Evolutionary conservation across 2,888 invertebrate genomes (phyloP), one percentile per base, ranked within the genome.

Genomic region (Merodon equestris): DNA sequence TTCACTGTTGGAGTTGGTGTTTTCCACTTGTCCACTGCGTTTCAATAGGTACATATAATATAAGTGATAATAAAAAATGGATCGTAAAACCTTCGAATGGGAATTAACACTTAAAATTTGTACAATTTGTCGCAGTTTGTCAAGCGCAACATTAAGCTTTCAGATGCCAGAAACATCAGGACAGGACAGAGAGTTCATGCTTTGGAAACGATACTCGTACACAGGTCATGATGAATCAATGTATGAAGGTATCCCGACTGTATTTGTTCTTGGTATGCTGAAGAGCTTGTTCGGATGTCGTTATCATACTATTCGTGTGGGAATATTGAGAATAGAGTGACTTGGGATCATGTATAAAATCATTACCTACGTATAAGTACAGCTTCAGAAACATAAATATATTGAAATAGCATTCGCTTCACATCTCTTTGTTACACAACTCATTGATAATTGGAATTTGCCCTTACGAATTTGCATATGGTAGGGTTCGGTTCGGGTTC

Each of bases 121-220:
- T 81, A 83, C 84, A 85, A 86, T 85, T 85, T 86, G 85, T 85
- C 83, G 83, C 82, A 82, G 82, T 84, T 85, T 85, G 83, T 83
- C 83, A 83, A 82, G 81, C 82, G 77, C 82, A 83, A 84, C 74
- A 79, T 60, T 74, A 68, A 79, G 79, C 74, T 74, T 79, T 74
- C 79, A 74, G 54, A 51, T 79, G 68, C 64, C 79, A 70, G 64
- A 40, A 66, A 60, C 71, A 76, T 76, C 75, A 71, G 42, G 42
- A 3, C 53, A 58, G 42, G 17, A 63, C 34, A 68, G 17, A 70
- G 40, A 63, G 40, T 36, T 27, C 63, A 38, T 57, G 42, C 57
- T 47, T 19, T 38, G 34, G 48, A 17, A 27, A 56, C 48, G 34
- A 40, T 14, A 48, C 50, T 42, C 14, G 53, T 51, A 61, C 40